These are phyloP conservation scores for Panthera uncia DNA, from an alignment of 2,113 vertebrate species.

Conservation along the genomic window DNA sequence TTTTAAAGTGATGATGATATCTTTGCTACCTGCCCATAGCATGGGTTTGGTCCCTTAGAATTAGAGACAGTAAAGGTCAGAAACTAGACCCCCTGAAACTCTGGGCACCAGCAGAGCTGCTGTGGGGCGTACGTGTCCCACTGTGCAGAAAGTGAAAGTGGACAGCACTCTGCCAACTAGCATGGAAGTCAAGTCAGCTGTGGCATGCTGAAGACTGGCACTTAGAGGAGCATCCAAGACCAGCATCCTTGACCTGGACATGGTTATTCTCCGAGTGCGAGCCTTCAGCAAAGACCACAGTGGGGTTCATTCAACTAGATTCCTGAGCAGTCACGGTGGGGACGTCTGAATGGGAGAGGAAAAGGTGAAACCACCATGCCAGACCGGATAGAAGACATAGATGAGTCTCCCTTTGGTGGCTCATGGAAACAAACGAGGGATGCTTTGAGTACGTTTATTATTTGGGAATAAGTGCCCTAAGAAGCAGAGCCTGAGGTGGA, in stretches of 20 bases:
- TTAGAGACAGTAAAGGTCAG: constrained; percentile 30
- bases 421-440: not conserved
- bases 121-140: no score
- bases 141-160: not conserved
- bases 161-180: not conserved
- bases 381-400: not conserved
- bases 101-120: not conserved
- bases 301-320: not conserved
- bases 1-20: constrained; percentile 1
- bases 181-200: not conserved
- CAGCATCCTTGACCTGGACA: not conserved
- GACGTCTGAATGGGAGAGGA: not conserved
- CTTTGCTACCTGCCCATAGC: not conserved
- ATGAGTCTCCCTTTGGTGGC: not conserved
- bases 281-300: not conserved
- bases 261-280: not conserved
- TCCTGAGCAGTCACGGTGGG: not conserved
- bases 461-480: not conserved
- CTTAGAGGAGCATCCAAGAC: not conserved
- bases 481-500: not conserved
- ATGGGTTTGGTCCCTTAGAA: not conserved
- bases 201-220: not conserved
- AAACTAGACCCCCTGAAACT: not conserved
- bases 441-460: not conserved
- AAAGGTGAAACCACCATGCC: not conserved